A percentile compares a stretch with the other conserved stretches of the same genome.
Conservation (phyloP, 2,797 vertebrate genomes). For the Manis pentadactyla region DNA sequence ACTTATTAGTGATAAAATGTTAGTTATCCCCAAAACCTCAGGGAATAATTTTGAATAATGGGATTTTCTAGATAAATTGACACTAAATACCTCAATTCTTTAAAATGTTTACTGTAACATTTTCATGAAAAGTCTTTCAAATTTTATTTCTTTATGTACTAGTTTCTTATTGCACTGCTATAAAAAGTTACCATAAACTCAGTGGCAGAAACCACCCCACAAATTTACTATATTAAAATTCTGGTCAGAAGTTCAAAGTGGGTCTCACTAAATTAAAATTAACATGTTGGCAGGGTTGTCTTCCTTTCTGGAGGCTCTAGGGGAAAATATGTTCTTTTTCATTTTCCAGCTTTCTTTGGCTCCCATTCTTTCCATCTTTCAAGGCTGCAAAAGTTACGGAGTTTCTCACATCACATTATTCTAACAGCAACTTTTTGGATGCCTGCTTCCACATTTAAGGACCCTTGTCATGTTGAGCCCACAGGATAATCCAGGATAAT, state of each 20-base stretch:
- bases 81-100: not conserved
- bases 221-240: not conserved
- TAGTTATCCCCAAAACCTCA: not conserved
- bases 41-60: constrained; percentile 17
- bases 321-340: not conserved
- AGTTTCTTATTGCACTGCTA: not conserved
- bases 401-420: not conserved
- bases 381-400: not conserved
- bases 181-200: not conserved
- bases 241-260: not conserved
- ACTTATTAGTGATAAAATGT: constrained; percentile 49
- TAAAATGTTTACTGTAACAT: constrained; percentile 13
- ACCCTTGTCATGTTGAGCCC: not conserved
- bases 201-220: not conserved
- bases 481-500: not conserved
- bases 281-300: not conserved
- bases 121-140: constrained; percentile 29
- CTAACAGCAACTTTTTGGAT: not conserved
- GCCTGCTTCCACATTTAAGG: not conserved
- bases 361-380: not conserved
- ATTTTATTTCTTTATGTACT: not conserved
- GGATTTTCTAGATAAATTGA: constrained; percentile 18
- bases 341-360: not conserved
- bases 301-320: not conserved
- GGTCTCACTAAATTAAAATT: not conserved